Evolutionary conservation across 2,113 vertebrate genomes (phyloP), one percentile per base, ranked within the genome.

Genomic region (Daboia siamensis): DNA sequence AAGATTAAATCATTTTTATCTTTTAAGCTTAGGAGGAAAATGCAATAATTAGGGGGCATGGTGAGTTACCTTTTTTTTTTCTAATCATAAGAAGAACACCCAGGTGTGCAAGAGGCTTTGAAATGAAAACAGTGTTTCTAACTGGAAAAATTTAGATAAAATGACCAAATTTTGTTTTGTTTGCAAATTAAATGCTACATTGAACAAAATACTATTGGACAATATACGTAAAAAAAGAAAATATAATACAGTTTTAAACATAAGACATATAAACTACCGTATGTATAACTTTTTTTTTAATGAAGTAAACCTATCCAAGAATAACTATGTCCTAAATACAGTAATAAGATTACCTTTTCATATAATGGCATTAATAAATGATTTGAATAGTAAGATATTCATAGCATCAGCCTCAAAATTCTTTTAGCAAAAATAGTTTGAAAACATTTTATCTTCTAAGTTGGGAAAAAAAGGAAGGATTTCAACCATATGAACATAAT

Each of bases 1-100:
- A 29, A 94, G 24, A 93, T 87, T 93, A 93, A 96, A 86, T 91
- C 85, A 92, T 90, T 96, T 96, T 95, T 29, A 96, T 94, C 90
- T 92, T 93, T 90, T 94, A 93, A 90, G 91, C 46, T 93, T 93
- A 69, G 46, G 89, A 96, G 86, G 13, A 94, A 54, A 95, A 94
- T 57, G 55, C 93, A 94, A 94, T 92, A 94, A 96, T 95, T 94
- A 96, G 84, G 94, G 90, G 89, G 85, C 69, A 69, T 44, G 94
- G 80, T 88, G 94, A 95, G 64, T 90, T 91, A 95, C 95, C 95
- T 89, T 64, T 23, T 94, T 26, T 26, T 95, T 91, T 93, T 93
- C 74, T 80, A 94, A 0, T 57, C 69, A 94, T 94, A 94, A 88
- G 87, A 96, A 91, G 56, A 95, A 96, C 46, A 96, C 0, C 69